Base-by-base conservation (phyloP, 1,140 invertebrate species). In the Drosophila lini region DNA sequence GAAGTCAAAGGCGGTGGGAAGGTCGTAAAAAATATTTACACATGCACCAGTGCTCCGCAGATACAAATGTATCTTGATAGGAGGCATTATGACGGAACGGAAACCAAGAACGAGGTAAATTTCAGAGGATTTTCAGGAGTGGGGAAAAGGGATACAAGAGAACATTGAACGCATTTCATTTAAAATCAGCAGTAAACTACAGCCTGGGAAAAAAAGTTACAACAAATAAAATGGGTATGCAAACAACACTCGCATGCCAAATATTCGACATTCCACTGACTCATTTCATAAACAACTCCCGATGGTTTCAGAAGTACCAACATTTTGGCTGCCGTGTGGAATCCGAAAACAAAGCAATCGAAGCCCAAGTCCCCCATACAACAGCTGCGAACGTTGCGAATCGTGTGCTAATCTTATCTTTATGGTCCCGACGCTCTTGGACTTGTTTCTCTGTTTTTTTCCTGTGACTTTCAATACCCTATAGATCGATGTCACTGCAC, bases 381-480 rank as follows among this genome's bases (percentile, higher is more conserved):
- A 50, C 68, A 59, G 34, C 57, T 67, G 62, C 45, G 41, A 53
- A 67, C 41, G 57, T 74, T 74, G 65, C 44, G 80, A 89, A 89
- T 81, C 80, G 78, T 81, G 84, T 81, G 84, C 84, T 88, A 88
- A 82, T 88, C 83, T 89, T 84, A 88, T 89, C 88, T 88, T 84
- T 89, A 89, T 88, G 84, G 84, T 84, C 84, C 82, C 80, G 60
- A 75, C 69, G 84, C 69, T 71, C 73, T 78, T 81, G 80, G 80
- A 81, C 80, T 89, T 83, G 74, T 88, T 76, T 76, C 65, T 69
- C 28, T 15, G n/a, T 7, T 22, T n/a, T 65, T n/a, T n/a, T n/a
- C n/a, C n/a, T n/a, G n/a, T 62, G 19, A 61, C 47, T 65, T 70
- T n/a, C 4, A 0, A 48, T 70, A 34, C 65, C 32, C 65, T 68